Conservation (phyloP, 2,113 vertebrate genomes). For the Triplophysa siluroides region DNA sequence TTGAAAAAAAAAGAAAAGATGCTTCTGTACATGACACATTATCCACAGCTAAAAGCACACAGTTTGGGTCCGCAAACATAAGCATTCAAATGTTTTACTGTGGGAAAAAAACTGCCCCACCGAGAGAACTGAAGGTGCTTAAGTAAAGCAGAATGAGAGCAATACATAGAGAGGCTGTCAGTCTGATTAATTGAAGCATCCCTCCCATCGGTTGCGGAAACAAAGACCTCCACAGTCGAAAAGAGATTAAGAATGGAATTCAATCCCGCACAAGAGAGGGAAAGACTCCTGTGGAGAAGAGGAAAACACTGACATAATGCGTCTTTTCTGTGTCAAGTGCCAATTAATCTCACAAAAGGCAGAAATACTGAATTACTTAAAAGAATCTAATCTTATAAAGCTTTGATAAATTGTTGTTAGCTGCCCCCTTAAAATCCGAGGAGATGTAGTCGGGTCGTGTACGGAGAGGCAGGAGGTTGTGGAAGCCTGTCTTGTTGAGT, state of each 20-base stretch:
- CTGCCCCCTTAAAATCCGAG: neutral
- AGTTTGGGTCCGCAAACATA: neutral
- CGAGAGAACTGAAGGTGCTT: neutral
- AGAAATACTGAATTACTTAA: conserved; percentile 4
- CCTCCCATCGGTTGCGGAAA: conserved; percentile 27
- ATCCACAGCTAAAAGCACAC: neutral
- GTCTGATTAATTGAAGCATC: conserved; percentile 53
- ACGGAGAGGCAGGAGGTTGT: neutral
- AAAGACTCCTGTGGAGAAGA: conserved; percentile 19
- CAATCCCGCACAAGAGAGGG: conserved; percentile 2
- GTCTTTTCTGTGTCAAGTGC: conserved; percentile 15
- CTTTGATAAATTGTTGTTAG: conserved; percentile 13
- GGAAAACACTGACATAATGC: conserved; percentile 5
- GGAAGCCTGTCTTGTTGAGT: conserved; percentile 2
- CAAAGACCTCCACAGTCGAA: conserved; percentile 40
- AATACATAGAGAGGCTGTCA: conserved; percentile 47
- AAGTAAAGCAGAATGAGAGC: conserved; percentile 9
- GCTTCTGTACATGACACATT: neutral
- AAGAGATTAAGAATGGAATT: conserved; percentile 45
- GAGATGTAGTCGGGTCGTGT: conserved; percentile 9
- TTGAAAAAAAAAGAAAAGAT: too few species aligned
- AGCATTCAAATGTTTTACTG: neutral
- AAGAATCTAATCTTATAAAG: conserved; percentile 5
- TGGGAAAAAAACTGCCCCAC: neutral
- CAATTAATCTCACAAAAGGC: conserved; percentile 15